Evolutionary conservation across 2,797 vertebrate genomes (phyloP).

Genomic region (Ceyx erithaca): DNA sequence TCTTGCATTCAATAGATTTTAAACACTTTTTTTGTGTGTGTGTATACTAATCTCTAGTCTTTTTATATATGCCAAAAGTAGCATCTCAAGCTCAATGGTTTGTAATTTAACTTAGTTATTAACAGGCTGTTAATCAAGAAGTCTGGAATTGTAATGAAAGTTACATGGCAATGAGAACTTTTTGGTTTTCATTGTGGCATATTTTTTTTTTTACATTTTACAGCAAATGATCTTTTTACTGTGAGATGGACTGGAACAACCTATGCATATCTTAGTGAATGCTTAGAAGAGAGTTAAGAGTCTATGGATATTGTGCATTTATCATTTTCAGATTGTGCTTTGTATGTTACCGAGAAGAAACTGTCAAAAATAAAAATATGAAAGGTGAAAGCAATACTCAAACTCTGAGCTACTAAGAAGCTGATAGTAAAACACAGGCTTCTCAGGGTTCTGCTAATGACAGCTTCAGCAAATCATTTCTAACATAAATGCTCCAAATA

Average conservation of each 20-base stretch:
- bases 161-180: background rate
- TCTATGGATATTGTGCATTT: background rate
- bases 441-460: background rate
- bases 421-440: background rate
- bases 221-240: background rate
- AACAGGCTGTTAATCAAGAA: background rate
- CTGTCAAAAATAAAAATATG: background rate
- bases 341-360: background rate
- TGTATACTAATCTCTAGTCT: background rate
- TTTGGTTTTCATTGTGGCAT: background rate
- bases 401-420: background rate
- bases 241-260: background rate
- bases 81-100: background rate
- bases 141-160: background rate
- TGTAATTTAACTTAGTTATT: background rate
- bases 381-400: background rate
- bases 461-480: background rate
- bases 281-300: background rate
- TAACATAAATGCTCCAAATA: background rate
- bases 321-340: background rate
- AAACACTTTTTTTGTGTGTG: background rate
- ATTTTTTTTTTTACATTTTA: background rate
- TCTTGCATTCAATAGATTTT: background rate
- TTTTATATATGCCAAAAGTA: background rate
- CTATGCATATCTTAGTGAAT: background rate